phyloP scores from a whole-genome alignment of 2,888 invertebrate species.

The Aspidapion aeneum region DNA sequence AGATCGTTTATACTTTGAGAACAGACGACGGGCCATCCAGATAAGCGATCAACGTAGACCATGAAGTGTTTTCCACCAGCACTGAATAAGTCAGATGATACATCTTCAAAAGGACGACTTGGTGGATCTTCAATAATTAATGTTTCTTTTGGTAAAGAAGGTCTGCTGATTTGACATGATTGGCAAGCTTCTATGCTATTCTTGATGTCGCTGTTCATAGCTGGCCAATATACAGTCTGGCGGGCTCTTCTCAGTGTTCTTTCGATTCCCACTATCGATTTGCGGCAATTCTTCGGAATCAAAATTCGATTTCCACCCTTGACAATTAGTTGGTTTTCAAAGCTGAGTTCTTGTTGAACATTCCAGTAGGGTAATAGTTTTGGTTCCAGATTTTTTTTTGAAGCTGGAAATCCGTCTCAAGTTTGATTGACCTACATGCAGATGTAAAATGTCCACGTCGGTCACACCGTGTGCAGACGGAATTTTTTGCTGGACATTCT shows the following conservation, averaged over 20 bases:
- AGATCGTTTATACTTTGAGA: slow-evolving; percentile 1
- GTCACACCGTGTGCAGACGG: no score
- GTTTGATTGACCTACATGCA: neutral
- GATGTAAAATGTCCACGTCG: no score
- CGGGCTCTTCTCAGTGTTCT: neutral
- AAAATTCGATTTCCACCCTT: neutral
- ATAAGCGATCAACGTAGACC: slow-evolving; percentile 1
- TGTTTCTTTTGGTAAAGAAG: no score
- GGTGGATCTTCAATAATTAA: no score
- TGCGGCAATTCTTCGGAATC: neutral
- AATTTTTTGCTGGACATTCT: no score
- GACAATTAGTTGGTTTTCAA: neutral
- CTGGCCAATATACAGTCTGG: neutral
- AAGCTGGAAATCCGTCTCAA: neutral
- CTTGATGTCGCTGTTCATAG: neutral
- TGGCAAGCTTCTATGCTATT: neutral
- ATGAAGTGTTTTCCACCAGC: neutral
- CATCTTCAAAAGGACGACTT: neutral
- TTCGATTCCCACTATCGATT: neutral
- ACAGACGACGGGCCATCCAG: slow-evolving; percentile 1
- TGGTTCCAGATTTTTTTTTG: neutral
- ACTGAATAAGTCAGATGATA: neutral
- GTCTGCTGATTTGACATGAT: neutral
- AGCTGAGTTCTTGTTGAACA: neutral
- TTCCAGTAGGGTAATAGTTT: neutral